Conservation (phyloP, 2,888 invertebrate species). For the Tetranychus truncatus region DNA sequence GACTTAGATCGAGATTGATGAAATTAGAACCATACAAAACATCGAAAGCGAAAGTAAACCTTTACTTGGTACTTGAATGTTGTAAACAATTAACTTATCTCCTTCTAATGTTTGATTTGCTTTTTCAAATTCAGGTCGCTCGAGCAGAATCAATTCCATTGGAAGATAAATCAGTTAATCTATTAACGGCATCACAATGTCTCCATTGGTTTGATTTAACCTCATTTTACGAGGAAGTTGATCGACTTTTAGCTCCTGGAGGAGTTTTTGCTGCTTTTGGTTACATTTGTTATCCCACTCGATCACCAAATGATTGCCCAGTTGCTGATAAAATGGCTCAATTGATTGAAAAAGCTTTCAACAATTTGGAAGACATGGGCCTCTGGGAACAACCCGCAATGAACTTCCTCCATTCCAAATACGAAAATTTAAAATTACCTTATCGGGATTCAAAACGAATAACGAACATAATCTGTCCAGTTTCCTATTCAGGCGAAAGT, state of each 20-base stretch:
- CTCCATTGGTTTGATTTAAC: slow-evolving; percentile 36
- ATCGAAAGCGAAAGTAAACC: too few relatives aligned
- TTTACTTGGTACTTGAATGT: background rate
- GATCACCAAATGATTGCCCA: background rate
- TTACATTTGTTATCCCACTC: slow-evolving; percentile 7
- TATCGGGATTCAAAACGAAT: slow-evolving; percentile 27
- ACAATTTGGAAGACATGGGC: background rate
- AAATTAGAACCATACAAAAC: slow-evolving; percentile 23
- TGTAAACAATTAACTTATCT: slow-evolving; percentile 11
- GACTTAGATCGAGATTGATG: background rate
- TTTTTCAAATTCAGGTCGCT: slow-evolving; percentile 29
- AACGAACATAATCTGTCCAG: slow-evolving; percentile 7
- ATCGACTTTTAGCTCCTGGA: slow-evolving; percentile 33
- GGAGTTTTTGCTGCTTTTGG: slow-evolving; percentile 33
- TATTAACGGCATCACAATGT: slow-evolving; percentile 35
- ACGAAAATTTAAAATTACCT: slow-evolving; percentile 28
- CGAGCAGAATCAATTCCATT: slow-evolving; percentile 33
- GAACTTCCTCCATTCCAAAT: slow-evolving; percentile 24
- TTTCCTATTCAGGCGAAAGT: slow-evolving; percentile 29
- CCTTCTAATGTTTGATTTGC: slow-evolving; percentile 1
- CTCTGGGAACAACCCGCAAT: background rate
- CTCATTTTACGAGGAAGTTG: slow-evolving; percentile 34
- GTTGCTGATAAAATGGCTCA: background rate
- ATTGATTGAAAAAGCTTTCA: background rate
- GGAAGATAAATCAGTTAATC: slow-evolving; percentile 30